Evolutionary conservation across 2,888 invertebrate species (phyloP).

Genomic region (Epinotia demarniana): DNA sequence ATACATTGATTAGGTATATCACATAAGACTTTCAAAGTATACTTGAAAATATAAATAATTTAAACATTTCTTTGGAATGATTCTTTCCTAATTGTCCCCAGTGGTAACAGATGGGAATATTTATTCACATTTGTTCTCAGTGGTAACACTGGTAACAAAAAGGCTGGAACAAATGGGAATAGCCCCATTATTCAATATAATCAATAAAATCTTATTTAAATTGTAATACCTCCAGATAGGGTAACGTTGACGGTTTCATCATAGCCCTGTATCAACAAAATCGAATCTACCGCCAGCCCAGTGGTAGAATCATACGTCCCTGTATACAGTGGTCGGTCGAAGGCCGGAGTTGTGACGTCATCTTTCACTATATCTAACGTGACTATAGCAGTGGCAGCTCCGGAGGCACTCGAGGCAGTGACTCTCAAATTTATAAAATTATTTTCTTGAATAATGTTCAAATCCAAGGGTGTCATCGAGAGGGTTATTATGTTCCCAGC

Average conservation of each 20-base stretch:
- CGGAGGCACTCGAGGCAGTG: conserved; percentile 56
- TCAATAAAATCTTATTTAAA: too few relatives aligned
- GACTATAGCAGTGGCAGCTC: conserved; percentile 58
- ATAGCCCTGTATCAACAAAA: conserved; percentile 64
- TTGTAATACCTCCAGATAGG: conserved; percentile 63
- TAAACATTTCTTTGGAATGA: too few relatives aligned
- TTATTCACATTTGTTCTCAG: too few relatives aligned
- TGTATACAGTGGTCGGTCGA: conserved; percentile 61
- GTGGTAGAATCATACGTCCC: conserved; percentile 59
- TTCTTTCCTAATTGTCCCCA: too few relatives aligned
- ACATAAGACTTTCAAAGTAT: too few relatives aligned
- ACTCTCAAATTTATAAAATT: conserved; percentile 63
- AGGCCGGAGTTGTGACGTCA: conserved; percentile 66
- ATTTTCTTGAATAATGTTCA: conserved; percentile 60
- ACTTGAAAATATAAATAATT: too few relatives aligned
- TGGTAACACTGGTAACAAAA: too few relatives aligned
- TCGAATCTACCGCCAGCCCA: conserved; percentile 60
- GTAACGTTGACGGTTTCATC: conserved; percentile 61
- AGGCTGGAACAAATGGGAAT: too few relatives aligned
- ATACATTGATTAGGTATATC: too few relatives aligned
- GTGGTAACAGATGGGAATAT: too few relatives aligned
- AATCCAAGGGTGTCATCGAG: conserved; percentile 57
- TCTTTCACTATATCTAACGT: conserved; percentile 69
- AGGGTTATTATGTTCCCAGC: conserved; percentile 59
- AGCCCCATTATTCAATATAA: too few relatives aligned